Conservation (phyloP, 2,888 invertebrate species). For the Drosophila birchii region DNA sequence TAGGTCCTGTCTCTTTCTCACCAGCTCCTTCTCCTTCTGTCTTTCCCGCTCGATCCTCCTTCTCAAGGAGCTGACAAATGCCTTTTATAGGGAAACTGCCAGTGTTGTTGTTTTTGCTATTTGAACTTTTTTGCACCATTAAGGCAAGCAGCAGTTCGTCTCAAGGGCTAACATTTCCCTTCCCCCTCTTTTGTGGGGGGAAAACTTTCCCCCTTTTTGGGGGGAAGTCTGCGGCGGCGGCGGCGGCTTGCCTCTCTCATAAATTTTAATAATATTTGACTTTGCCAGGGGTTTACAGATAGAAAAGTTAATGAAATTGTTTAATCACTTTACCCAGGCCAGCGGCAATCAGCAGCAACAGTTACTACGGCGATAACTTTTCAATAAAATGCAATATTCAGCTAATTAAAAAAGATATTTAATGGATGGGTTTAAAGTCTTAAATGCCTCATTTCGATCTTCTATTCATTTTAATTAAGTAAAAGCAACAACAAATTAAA, state of each 20-base stretch:
- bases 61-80: constrained; percentile 27
- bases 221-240: constrained; percentile 32
- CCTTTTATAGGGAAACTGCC: constrained; percentile 26
- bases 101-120: constrained; percentile 32
- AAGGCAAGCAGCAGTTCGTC: constrained; percentile 72
- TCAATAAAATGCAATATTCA: constrained; percentile 22
- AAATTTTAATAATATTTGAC: constrained; percentile 74
- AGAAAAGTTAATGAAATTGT: constrained; percentile 69
- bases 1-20: not conserved
- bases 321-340: constrained; percentile 62
- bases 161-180: constrained; percentile 51
- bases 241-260: constrained; percentile 45
- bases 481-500: accelerated
- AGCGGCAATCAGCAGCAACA: constrained; percentile 31
- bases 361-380: constrained; percentile 12
- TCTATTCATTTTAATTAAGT: not conserved
- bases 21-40: not conserved
- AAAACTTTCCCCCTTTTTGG: constrained; percentile 49
- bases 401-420: constrained; percentile 28
- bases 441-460: too few species aligned
- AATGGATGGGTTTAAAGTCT: not conserved
- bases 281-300: constrained; percentile 26
- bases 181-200: not conserved
- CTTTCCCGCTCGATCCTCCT: not conserved
- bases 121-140: constrained; percentile 60